These are phyloP conservation scores for Brachypteracias leptosomus DNA, from an alignment of 2,113 vertebrate species.

Conservation along the genomic window DNA sequence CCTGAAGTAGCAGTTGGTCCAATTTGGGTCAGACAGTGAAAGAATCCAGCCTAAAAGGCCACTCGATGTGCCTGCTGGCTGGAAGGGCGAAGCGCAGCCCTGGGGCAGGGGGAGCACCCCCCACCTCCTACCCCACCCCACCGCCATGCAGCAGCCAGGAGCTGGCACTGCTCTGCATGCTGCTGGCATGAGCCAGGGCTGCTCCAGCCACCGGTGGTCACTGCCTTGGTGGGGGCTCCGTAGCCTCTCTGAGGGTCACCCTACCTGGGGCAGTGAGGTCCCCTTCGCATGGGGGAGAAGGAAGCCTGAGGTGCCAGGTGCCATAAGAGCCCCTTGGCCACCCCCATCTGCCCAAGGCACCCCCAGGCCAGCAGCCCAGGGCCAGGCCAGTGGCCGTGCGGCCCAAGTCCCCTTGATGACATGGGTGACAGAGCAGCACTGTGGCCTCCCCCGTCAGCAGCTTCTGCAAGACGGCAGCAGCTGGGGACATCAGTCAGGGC, in stretches of 20 bases:
- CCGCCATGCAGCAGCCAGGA: rapidly evolving
- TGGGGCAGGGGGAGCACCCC: not conserved
- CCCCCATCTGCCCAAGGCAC: not conserved
- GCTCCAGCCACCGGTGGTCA: rapidly evolving
- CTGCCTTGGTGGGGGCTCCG: not conserved
- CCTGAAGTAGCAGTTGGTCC: constrained; percentile 62
- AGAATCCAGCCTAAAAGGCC: constrained; percentile 40
- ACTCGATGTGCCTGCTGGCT: not conserved
- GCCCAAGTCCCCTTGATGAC: not conserved
- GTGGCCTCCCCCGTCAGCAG: not conserved
- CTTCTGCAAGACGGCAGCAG: not conserved
- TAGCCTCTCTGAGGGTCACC: not conserved
- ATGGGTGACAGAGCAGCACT: not conserved
- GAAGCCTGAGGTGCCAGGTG: not conserved
- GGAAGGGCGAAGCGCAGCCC: not conserved
- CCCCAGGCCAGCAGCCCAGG: not conserved
- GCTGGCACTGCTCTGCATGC: not conserved
- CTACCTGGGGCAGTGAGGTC: not conserved
- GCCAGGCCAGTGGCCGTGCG: not conserved
- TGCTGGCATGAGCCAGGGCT: rapidly evolving
- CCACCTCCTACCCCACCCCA: not conserved
- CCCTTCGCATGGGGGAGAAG: not conserved
- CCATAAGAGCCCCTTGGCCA: not conserved
- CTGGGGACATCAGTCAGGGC: not conserved
- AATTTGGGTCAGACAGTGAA: constrained; percentile 62